Evolutionary conservation across 2,888 invertebrate genomes (phyloP).

Genomic region (Tyria jacobaeae): DNA sequence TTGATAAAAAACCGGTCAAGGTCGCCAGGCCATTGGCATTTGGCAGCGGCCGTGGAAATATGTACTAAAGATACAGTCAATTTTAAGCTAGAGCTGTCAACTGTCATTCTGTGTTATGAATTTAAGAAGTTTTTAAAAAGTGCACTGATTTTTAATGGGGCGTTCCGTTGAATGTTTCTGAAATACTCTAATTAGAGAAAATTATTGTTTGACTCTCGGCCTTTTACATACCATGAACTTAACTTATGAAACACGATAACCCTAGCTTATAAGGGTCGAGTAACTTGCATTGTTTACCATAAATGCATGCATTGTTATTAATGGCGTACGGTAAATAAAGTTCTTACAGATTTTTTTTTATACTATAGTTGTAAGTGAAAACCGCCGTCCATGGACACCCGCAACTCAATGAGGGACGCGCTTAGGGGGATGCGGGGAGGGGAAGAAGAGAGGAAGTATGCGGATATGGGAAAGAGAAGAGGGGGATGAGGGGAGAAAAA

Average conservation of each 20-base stretch:
- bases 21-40: constrained; percentile 11
- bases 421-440: no score
- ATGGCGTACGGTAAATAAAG: no score
- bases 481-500: no score
- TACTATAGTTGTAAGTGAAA: no score
- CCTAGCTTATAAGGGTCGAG: background rate
- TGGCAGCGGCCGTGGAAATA: constrained; percentile 6
- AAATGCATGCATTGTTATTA: no score
- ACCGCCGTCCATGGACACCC: no score
- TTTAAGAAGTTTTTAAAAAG: background rate
- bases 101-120: background rate
- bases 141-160: background rate
- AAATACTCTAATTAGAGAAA: background rate
- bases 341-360: no score
- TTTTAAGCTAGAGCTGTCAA: background rate
- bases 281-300: background rate
- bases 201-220: background rate
- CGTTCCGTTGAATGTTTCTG: background rate
- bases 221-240: background rate
- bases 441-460: no score
- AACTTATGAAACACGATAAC: background rate
- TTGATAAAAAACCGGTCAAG: constrained; percentile 14
- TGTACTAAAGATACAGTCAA: background rate
- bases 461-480: no score
- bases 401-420: no score